Conservation (phyloP, 2,888 invertebrate species). For the Smittia sp. region DNA sequence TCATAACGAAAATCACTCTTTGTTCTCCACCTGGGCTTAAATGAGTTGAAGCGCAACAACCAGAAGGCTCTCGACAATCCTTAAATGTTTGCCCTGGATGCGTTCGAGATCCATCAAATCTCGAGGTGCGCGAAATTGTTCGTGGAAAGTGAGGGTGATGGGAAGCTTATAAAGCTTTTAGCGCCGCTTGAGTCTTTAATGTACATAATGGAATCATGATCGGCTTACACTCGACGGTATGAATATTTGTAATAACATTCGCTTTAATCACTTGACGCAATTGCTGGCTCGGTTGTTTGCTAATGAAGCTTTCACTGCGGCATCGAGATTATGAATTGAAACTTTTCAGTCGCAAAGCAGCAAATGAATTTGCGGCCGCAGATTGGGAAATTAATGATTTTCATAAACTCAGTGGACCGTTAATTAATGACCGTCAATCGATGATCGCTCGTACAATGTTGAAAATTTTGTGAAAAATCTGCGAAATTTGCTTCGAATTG, state of each 20-base stretch:
- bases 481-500: neutral
- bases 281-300: neutral
- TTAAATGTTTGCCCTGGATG: no score
- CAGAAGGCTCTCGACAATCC: no score
- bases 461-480: neutral
- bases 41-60: no score
- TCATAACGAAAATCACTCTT: no score
- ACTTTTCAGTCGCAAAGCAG: neutral
- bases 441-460: neutral
- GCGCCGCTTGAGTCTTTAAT: neutral
- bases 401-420: neutral
- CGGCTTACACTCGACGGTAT: constrained; percentile 1
- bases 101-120: no score
- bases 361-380: neutral
- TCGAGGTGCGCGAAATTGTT: no score
- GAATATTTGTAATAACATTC: neutral
- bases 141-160: no score
- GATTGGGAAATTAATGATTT: neutral
- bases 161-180: no score
- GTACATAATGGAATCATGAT: constrained; percentile 23
- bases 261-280: neutral
- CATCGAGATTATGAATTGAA: neutral
- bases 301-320: neutral
- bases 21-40: no score
- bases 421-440: neutral